Conservation (phyloP, 2,888 invertebrate species). For the Ochropacha duplaris region DNA sequence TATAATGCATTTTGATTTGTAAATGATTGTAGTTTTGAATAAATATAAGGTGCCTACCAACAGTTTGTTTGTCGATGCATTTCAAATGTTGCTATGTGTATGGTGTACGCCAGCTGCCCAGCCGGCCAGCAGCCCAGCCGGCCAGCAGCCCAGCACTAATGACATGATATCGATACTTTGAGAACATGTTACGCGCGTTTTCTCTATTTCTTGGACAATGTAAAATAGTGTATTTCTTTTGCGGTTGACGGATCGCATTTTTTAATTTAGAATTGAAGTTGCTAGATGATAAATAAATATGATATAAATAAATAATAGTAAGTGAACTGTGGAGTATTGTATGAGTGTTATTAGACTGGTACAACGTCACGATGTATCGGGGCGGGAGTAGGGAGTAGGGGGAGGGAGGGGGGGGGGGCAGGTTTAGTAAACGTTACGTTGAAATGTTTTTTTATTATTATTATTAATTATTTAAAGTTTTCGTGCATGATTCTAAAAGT, state of each 20-base stretch:
- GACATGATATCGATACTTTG: background rate
- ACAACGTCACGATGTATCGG: slow-evolving; percentile 30
- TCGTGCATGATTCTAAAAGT: slow-evolving; percentile 66
- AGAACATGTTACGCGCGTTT: background rate
- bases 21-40: background rate
- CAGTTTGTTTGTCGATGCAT: no score
- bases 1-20: background rate
- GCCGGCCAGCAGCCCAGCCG: no score
- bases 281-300: slow-evolving; percentile 35
- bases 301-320: slow-evolving; percentile 32
- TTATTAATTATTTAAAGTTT: slow-evolving; percentile 59
- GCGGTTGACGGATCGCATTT: slow-evolving; percentile 9
- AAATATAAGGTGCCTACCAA: background rate
- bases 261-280: slow-evolving; percentile 28
- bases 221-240: background rate
- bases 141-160: background rate
- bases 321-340: slow-evolving; percentile 7
- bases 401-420: slow-evolving; percentile 10
- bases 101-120: no score
- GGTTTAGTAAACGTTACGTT: slow-evolving; percentile 49
- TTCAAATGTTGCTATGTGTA: no score
- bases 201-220: background rate
- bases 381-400: slow-evolving; percentile 9
- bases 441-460: slow-evolving; percentile 47
- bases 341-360: slow-evolving; percentile 26